Evolutionary conservation across 2,113 vertebrate species (phyloP).

Genomic region (Paracanthobrama guichenoti): DNA sequence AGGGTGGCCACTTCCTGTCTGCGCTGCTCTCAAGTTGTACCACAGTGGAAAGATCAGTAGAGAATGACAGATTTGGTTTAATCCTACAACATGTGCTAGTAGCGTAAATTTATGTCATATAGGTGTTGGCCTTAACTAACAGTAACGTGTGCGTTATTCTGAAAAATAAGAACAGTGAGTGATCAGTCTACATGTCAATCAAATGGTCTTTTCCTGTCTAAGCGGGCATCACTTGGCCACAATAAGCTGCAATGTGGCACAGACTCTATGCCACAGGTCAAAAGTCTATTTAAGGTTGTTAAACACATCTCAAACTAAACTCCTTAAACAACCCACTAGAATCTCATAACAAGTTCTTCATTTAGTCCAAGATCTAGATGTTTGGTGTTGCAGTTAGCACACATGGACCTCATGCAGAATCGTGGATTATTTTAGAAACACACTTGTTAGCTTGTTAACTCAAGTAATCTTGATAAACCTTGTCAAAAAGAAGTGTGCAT

Average conservation of each 20-base stretch:
- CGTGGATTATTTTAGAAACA: background rate
- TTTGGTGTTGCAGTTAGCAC: background rate
- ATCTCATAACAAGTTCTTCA: too few species aligned
- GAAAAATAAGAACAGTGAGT: background rate
- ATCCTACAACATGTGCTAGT: background rate
- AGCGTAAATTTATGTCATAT: background rate
- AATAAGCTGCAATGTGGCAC: background rate
- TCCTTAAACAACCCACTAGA: too few species aligned
- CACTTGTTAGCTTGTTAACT: too few species aligned
- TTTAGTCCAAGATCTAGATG: background rate
- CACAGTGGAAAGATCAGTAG: background rate
- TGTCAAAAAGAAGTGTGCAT: too few species aligned
- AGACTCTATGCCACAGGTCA: background rate
- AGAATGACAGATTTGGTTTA: background rate
- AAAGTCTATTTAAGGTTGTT: too few species aligned
- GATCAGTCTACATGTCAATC: background rate
- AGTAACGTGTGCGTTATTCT: background rate
- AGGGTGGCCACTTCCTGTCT: slow-evolving; percentile 54
- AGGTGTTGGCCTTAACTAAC: background rate
- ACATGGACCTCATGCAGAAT: background rate
- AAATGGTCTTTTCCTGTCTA: background rate
- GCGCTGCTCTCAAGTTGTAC: background rate
- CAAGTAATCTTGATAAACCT: too few species aligned
- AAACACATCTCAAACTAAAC: too few species aligned
- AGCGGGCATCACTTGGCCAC: background rate